These are phyloP conservation scores for Propithecus coquereli DNA, from an alignment of 2,113 vertebrate genomes.

Conservation along the genomic window DNA sequence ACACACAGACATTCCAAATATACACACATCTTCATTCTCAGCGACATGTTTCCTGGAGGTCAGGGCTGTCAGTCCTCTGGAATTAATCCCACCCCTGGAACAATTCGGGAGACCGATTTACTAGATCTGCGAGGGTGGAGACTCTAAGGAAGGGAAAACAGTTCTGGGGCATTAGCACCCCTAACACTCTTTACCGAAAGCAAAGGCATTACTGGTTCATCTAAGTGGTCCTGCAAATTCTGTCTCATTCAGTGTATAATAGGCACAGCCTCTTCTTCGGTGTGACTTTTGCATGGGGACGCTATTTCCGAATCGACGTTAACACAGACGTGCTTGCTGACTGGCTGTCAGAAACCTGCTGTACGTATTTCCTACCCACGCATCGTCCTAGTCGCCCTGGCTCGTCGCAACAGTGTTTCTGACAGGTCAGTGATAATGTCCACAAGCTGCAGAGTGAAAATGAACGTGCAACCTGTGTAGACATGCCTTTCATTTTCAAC, in stretches of 20 bases:
- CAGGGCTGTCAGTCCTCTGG: neutral
- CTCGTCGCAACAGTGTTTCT: neutral
- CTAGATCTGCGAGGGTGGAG: too few relatives aligned
- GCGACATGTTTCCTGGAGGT: accelerated
- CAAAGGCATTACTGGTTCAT: too few relatives aligned
- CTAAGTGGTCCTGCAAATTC: accelerated
- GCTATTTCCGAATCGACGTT: neutral
- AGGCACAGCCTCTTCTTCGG: too few relatives aligned
- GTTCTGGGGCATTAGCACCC: accelerated
- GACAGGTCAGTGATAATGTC: neutral
- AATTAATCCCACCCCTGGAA: neutral
- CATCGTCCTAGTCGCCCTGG: neutral
- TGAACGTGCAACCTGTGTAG: neutral
- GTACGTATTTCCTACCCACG: too few relatives aligned
- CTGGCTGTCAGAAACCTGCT: too few relatives aligned
- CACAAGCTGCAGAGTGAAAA: neutral
- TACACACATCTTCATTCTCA: neutral
- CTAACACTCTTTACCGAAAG: neutral
- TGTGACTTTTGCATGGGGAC: too few relatives aligned
- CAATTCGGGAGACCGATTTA: neutral
- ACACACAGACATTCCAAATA: neutral
- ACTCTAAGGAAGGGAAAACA: too few relatives aligned
- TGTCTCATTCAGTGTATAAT: accelerated
- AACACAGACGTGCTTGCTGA: neutral
- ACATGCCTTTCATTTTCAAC: neutral